Evolutionary conservation across 2,888 invertebrate genomes (phyloP).

Genomic region (Chymomyza fuscimana): DNA sequence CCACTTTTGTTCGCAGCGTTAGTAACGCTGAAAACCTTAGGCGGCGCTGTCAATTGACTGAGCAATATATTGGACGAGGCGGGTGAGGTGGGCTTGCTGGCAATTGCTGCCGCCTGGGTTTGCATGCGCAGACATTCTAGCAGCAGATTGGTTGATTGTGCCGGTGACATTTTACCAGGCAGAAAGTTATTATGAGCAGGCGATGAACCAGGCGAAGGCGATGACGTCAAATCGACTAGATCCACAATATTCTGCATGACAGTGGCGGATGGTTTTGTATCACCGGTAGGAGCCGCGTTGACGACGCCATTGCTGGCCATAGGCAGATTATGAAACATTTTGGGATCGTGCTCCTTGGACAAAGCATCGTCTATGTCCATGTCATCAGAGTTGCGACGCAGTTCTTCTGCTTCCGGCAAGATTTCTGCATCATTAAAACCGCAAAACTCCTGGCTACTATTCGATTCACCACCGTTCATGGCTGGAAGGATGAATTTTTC

Average conservation of each 20-base stretch:
- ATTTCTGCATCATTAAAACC: slow-evolving; percentile 54
- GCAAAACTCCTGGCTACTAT: slow-evolving; percentile 68
- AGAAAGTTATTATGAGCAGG: slow-evolving; percentile 58
- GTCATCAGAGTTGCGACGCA: slow-evolving; percentile 76
- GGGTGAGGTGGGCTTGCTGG: slow-evolving; percentile 38
- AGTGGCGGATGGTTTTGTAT: slow-evolving; percentile 20
- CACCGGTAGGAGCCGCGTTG: slow-evolving; percentile 3
- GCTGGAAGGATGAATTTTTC: not conserved
- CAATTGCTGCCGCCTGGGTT: not conserved
- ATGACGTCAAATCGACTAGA: slow-evolving; percentile 77
- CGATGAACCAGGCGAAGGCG: slow-evolving; percentile 77
- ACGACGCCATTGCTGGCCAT: slow-evolving; percentile 51
- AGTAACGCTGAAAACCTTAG: slow-evolving; percentile 49
- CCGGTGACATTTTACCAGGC: slow-evolving; percentile 29
- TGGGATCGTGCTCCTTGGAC: slow-evolving; percentile 73
- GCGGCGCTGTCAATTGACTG: slow-evolving; percentile 63
- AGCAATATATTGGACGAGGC: slow-evolving; percentile 62
- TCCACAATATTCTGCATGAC: slow-evolving; percentile 65
- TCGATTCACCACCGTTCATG: slow-evolving; percentile 63
- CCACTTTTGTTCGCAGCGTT: slow-evolving; percentile 15
- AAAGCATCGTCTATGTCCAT: slow-evolving; percentile 78
- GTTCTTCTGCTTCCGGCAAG: slow-evolving; percentile 44
- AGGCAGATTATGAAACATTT: slow-evolving; percentile 75
- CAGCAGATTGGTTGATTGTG: slow-evolving; percentile 32
- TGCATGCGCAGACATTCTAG: slow-evolving; percentile 42